Percentiles rank a stretch among this genome's conserved stretches.
Evolutionary conservation across 2,113 vertebrate species (phyloP).

Genomic region (Craseonycteris thonglongyai): DNA sequence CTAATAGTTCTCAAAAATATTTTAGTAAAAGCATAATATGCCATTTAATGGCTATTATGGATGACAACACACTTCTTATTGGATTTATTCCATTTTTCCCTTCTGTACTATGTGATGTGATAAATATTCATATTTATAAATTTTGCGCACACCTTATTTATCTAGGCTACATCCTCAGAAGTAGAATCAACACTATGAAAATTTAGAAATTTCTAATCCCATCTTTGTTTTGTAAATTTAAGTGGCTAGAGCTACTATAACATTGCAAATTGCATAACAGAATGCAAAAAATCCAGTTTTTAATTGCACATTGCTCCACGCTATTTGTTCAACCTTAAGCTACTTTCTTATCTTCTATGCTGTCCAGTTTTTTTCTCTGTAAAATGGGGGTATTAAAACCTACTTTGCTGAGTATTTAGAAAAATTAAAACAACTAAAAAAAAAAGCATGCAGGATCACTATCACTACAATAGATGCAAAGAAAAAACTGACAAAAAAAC

Average conservation of each 20-base stretch:
- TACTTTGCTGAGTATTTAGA: background rate
- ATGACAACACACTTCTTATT: background rate
- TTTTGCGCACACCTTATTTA: background rate
- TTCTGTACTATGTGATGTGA: background rate
- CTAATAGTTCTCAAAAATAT: background rate
- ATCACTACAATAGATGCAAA: background rate
- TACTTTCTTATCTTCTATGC: background rate
- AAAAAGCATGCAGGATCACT: background rate
- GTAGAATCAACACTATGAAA: background rate
- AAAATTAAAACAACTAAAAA: background rate
- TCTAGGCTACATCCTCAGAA: background rate
- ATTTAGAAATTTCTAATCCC: background rate
- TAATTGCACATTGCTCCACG: rapidly evolving
- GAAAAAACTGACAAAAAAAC: background rate
- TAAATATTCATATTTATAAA: background rate
- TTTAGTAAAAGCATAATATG: background rate
- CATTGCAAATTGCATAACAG: background rate
- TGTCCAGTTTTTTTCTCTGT: background rate
- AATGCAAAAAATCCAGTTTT: background rate
- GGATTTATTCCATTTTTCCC: background rate
- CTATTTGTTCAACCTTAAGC: background rate
- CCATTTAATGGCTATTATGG: background rate
- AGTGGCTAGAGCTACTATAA: background rate
- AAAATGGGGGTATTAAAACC: background rate
- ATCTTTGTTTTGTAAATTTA: background rate